Percentiles rank a stretch among this genome's conserved stretches.
phyloP scores from a whole-genome alignment of 1,140 invertebrate species.

The Pseudomyrmex pallidus region DNA sequence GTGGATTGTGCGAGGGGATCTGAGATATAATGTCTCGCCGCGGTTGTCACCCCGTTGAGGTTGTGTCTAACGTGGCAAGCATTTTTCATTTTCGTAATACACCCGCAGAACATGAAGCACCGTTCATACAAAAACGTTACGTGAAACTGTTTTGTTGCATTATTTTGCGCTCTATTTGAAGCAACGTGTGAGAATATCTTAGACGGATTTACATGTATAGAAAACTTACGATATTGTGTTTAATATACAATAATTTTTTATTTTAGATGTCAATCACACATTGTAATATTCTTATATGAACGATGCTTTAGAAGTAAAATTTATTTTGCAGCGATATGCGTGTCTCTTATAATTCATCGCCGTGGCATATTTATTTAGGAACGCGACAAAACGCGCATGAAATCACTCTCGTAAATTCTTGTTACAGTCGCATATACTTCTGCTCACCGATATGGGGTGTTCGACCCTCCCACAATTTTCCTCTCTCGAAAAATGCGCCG shows the following conservation, averaged over 20 bases:
- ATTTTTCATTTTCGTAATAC: constrained; percentile 50
- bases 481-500: background rate
- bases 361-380: constrained; percentile 29
- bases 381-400: constrained; percentile 22
- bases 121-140: background rate
- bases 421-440: constrained; percentile 5
- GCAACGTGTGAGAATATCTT: background rate
- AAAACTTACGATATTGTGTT: background rate
- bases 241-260: background rate
- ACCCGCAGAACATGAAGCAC: background rate
- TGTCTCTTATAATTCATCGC: constrained; percentile 14
- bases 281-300: background rate
- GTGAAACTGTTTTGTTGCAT: too few relatives aligned
- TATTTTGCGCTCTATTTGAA: background rate
- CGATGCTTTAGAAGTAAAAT: constrained; percentile 2
- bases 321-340: constrained; percentile 5
- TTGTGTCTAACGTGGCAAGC: constrained; percentile 22
- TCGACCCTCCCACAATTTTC: constrained; percentile 38
- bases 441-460: constrained; percentile 1
- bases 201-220: background rate
- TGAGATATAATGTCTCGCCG: constrained; percentile 52
- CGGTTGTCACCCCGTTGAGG: constrained; percentile 21
- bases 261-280: background rate
- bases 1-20: constrained; percentile 33
- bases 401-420: constrained; percentile 42